Evolutionary conservation across 2,113 vertebrate species (phyloP), one percentile per base, ranked within the genome.

Genomic region (Thunnus thynnus): DNA sequence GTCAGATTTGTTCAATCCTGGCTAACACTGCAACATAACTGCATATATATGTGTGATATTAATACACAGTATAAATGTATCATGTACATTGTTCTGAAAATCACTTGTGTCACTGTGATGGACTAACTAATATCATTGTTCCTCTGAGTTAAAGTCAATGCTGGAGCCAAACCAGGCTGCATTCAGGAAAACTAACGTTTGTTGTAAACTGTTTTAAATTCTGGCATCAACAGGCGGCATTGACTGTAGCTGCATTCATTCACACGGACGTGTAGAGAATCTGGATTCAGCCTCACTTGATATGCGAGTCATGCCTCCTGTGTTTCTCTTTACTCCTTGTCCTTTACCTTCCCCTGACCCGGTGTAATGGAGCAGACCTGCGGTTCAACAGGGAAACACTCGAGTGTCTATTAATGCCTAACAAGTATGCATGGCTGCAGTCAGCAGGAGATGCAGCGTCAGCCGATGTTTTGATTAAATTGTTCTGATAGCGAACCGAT

Each of bases 391-490:
- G 48, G 62, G 77, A 83, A 73, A 83, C 72, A 75, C 77, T 84
- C 44, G 3, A 46, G 41, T 83, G 73, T 85, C 70, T 89, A 73
- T 86, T 84, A 89, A 78, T 63, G 46, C 75, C 75, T 84, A 70
- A 82, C 83, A 61, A 44, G 85, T 87, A 71, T 71, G 80, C 75
- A 79, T 60, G 41, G 66, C 76, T 69, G 71, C 82, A 82, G 75
- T 72, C 76, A 17, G 86, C 30, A 3, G 54, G 55, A 87, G 68
- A 51, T 84, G 83, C 85, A 30, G 73, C 4, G 73, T 90, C 83
- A 87, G 88, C 90, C 70, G 4, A 32, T 56, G 69, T 74, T 77
- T 55, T 76, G 57, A 87, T 84, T 88, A 74, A 85, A 86, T 61
- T 78, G 78, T 82, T 88, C 68, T 76, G 76, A 54, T 72, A 62